These are phyloP conservation scores for Sceloporus undulatus DNA, from an alignment of 2,113 vertebrate genomes.

Conservation along the genomic window DNA sequence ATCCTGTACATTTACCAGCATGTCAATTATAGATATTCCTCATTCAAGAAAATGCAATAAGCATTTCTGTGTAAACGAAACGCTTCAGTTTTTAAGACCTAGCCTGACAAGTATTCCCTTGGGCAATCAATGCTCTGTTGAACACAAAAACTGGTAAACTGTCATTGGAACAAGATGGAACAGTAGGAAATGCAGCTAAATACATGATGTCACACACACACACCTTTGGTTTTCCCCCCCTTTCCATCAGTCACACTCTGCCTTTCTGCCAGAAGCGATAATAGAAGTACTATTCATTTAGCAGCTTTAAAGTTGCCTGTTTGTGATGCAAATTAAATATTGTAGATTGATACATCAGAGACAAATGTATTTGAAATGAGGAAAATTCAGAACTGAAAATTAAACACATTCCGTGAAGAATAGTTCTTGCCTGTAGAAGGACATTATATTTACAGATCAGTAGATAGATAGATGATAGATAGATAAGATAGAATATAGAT, in stretches of 20 bases:
- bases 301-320: constrained; percentile 28
- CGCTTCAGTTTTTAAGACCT: background rate
- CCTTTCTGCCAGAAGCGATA: constrained; percentile 29
- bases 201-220: constrained; percentile 22
- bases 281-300: background rate
- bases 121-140: background rate
- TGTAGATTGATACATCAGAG: background rate
- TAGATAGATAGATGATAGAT: too few species aligned
- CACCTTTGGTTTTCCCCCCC: constrained; percentile 32
- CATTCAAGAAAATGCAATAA: background rate
- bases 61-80: background rate
- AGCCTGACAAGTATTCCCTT: background rate
- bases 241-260: constrained; percentile 2
- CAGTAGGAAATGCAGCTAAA: constrained; percentile 27
- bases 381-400: background rate
- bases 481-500: too few species aligned
- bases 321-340: constrained; percentile 10
- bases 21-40: background rate
- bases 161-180: background rate
- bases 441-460: background rate
- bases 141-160: constrained; percentile 19
- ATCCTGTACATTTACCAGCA: background rate
- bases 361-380: background rate
- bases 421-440: background rate
- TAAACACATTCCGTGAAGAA: constrained; percentile 21